These are phyloP conservation scores for Rhagonycha lutea DNA, from an alignment of 2,888 invertebrate genomes.

Conservation along the genomic window DNA sequence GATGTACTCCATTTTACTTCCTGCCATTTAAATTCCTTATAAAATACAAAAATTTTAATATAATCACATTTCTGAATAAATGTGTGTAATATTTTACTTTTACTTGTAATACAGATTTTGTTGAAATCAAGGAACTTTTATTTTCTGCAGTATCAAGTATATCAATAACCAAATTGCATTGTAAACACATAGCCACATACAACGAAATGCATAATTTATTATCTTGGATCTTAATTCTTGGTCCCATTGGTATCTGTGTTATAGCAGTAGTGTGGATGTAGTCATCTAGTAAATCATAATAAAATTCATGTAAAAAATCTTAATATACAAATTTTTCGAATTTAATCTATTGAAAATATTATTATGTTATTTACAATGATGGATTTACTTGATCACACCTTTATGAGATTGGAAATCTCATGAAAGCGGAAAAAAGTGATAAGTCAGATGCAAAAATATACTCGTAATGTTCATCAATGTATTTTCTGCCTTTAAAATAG, in stretches of 20 bases:
- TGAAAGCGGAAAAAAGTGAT: too few species aligned
- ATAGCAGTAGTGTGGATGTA: not conserved
- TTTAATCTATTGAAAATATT: too few species aligned
- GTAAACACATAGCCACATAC: slow-evolving; percentile 1
- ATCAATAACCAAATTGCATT: not conserved
- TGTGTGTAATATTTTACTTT: not conserved
- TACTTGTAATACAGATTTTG: not conserved
- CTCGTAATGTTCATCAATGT: too few species aligned
- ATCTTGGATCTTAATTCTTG: not conserved
- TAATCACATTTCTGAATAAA: not conserved
- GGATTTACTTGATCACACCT: too few species aligned
- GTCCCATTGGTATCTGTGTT: not conserved
- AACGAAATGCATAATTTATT: not conserved
- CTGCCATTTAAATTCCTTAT: slow-evolving; percentile 1
- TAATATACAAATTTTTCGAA: too few species aligned
- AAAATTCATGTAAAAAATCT: too few species aligned
- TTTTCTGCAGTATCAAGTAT: not conserved
- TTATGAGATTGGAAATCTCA: too few species aligned
- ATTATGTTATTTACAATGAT: too few species aligned
- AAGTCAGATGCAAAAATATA: too few species aligned
- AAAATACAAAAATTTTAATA: not conserved
- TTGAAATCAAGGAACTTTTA: not conserved
- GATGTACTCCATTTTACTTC: not conserved
- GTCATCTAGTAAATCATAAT: not conserved
- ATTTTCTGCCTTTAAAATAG: too few species aligned